Conservation (phyloP, 2,797 vertebrate genomes). For the Phrynocephalus vlangalii region DNA sequence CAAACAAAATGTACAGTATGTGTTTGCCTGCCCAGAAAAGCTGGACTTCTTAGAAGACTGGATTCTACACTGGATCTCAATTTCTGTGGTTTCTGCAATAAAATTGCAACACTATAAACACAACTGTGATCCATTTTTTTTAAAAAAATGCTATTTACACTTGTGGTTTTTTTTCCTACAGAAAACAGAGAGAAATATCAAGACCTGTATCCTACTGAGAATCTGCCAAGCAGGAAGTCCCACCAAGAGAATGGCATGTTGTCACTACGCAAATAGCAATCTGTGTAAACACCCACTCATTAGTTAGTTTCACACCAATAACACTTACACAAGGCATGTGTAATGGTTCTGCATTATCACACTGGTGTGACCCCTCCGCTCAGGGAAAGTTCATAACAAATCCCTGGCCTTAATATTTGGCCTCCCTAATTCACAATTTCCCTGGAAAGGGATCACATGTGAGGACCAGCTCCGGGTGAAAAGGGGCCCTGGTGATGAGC, state of each 20-base stretch:
- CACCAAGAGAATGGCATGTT: background rate
- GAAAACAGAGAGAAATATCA: too few species aligned
- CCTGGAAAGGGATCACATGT: background rate
- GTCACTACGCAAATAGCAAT: background rate
- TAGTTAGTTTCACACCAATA: too few species aligned
- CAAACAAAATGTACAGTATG: background rate
- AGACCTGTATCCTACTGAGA: too few species aligned
- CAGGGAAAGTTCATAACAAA: too few species aligned
- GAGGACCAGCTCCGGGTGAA: background rate
- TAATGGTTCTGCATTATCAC: too few species aligned
- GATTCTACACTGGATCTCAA: background rate
- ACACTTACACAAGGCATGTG: too few species aligned
- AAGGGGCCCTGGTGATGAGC: background rate
- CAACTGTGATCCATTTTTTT: background rate
- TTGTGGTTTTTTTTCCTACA: too few species aligned
- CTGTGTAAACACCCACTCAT: too few species aligned
- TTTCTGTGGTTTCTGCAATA: background rate
- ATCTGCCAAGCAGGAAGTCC: too few species aligned
- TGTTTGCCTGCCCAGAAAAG: background rate
- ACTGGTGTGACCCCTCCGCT: too few species aligned
- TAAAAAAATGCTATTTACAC: too few species aligned
- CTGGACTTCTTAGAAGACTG: background rate
- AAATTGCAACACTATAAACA: too few species aligned
- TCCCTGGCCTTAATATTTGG: background rate
- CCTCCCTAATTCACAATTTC: background rate